A percentile compares a stretch with the other conserved stretches of the same genome.
phyloP scores from a whole-genome alignment of 2,797 vertebrate genomes.

The Ctenochaetus hawaiiensis region DNA sequence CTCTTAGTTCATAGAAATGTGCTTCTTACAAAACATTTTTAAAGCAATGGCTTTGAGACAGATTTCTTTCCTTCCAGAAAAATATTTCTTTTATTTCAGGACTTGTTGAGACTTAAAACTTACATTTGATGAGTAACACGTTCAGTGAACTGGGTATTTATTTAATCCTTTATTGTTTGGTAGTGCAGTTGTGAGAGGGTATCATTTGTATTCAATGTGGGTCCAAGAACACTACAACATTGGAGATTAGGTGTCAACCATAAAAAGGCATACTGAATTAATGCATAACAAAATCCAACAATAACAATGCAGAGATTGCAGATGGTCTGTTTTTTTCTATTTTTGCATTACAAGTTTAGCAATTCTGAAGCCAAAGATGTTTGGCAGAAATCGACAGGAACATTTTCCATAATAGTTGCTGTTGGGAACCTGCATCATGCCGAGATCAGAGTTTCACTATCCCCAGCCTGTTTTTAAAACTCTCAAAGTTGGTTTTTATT shows the following conservation, averaged over 20 bases:
- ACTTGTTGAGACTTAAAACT: neutral
- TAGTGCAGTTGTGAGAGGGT: neutral
- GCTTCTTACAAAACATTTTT: neutral
- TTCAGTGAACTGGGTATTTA: neutral
- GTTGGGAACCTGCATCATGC: no score
- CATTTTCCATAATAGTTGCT: neutral
- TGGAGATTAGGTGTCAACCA: no score
- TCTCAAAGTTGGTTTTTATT: no score
- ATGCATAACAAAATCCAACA: no score
- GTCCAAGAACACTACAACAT: no score
- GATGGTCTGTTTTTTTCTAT: no score
- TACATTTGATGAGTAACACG: neutral
- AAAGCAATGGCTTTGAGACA: neutral
- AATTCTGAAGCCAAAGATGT: neutral
- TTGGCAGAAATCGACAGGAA: neutral
- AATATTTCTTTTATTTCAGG: neutral
- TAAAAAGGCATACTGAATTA: no score
- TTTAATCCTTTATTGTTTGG: neutral
- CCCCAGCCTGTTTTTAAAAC: no score
- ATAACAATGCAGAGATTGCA: no score
- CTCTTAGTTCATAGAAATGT: neutral
- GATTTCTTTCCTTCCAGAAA: neutral
- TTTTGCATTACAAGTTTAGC: no score
- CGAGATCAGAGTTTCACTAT: no score
- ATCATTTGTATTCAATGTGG: neutral